Evolutionary conservation across 2,888 invertebrate genomes (phyloP), one percentile per base, ranked within the genome.

Genomic region (Spicauda simplicius): DNA sequence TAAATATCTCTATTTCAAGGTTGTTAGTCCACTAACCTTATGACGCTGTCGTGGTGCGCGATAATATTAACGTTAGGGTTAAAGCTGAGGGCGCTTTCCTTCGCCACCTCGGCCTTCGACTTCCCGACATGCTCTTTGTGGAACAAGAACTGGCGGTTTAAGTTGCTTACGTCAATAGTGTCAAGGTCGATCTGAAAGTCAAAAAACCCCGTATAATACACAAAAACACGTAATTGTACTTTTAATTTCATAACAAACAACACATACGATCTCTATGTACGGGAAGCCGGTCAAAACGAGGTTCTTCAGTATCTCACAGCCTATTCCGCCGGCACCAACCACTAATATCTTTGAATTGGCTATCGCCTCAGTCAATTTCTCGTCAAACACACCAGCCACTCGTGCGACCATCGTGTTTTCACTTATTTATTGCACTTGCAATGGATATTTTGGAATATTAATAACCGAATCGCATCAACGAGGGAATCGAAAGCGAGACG

Each of bases 131-230:
- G 99, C 82, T 98, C 97, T 80, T 98, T 98, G 83, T 98, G 97
- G 82, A 99, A 99, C n/a, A 99, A 91, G 88, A 99, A 99, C 87
- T 99, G 99, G 50, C 99, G 95, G 89, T 99, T 99, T 74, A 99
- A 93, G 86, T 99, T 99, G 93, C 99, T 99, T 68, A 99, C 97
- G 93, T 99, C 99, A 85, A 99, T 99, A 0, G 99, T 99, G 86
- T 99, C 99, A 84, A 99, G 94, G 94, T 99, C 99, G 89, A 99
- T 98, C 99, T 99, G 92, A 75, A 96, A 95, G 37, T 37, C 37
- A 37, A 12, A 37, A 37, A 37, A 37, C 12, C 11, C 37, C 2
- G 12, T 37, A 37, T 37, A 37, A 37, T 37, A 37, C 12, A 37
- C 37, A 12, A 37, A 37, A 37, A 37, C 37, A 37, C 37, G 12